phyloP scores from a whole-genome alignment of 2,888 invertebrate species.

The Autographa pulchrina region DNA sequence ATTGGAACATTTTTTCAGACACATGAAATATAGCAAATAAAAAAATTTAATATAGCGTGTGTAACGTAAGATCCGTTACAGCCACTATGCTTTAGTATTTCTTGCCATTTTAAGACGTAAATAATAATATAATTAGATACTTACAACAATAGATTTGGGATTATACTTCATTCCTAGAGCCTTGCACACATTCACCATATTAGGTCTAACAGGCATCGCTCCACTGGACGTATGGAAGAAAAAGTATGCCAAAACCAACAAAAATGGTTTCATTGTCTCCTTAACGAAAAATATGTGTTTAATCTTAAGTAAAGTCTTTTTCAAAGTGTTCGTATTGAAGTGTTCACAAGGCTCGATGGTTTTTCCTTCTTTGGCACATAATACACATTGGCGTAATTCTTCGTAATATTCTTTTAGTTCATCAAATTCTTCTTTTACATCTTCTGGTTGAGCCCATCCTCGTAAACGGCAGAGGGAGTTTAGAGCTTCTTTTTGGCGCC shows the following conservation, averaged over 20 bases:
- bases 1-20: too few species aligned
- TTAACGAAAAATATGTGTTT: conserved; percentile 83
- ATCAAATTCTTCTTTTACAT: conserved; percentile 87
- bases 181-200: conserved; percentile 88
- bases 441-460: conserved; percentile 87
- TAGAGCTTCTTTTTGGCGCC: conserved; percentile 87
- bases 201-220: conserved; percentile 85
- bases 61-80: too few species aligned
- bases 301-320: conserved; percentile 68
- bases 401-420: conserved; percentile 84
- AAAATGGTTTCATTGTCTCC: conserved; percentile 87
- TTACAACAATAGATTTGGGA: conserved; percentile 84
- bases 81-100: neutral
- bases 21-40: too few species aligned
- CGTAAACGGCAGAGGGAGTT: conserved; percentile 88
- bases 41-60: too few species aligned
- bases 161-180: conserved; percentile 85
- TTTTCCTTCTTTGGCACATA: conserved; percentile 76
- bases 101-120: neutral
- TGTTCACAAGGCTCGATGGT: conserved; percentile 73
- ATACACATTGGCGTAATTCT: conserved; percentile 72
- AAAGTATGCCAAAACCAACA: conserved; percentile 87
- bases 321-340: conserved; percentile 66
- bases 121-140: conserved; percentile 64
- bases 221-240: conserved; percentile 88